Conservation (phyloP, 1,140 invertebrate species). For the Latrodectus geometricus region DNA sequence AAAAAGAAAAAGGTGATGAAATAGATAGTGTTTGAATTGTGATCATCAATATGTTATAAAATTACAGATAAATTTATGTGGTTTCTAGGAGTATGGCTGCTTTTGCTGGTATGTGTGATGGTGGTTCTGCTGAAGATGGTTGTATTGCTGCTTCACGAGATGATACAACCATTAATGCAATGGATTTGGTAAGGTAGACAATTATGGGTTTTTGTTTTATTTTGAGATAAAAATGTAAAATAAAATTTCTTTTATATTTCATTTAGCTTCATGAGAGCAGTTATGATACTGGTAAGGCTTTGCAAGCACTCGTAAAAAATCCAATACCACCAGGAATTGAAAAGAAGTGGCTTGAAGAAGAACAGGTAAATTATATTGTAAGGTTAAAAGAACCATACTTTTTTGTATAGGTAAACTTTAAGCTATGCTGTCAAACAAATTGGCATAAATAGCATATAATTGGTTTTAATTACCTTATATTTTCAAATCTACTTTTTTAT, state of each 20-base stretch:
- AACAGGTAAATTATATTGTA: conserved; percentile 78
- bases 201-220: not conserved
- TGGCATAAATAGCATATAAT: no score
- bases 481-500: no score
- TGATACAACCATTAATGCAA: conserved; percentile 97
- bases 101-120: conserved; percentile 98
- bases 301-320: conserved; percentile 96
- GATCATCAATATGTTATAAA: no score
- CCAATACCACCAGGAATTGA: conserved; percentile 96
- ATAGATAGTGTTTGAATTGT: no score
- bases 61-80: not conserved
- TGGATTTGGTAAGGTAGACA: conserved; percentile 81
- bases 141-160: conserved; percentile 95
- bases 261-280: conserved; percentile 87
- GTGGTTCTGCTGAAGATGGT: conserved; percentile 95
- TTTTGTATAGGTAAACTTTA: no score
- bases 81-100: conserved; percentile 75
- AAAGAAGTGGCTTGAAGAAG: conserved; percentile 98
- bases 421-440: no score
- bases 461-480: no score
- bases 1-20: no score
- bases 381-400: not conserved
- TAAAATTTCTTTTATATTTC: conserved; percentile 63
- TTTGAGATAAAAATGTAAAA: not conserved
- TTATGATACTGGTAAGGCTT: conserved; percentile 93